Percentiles rank a stretch among this genome's conserved stretches.
Conservation (phyloP, 1,140 invertebrate genomes). For the Ruditapes philippinarum region DNA sequence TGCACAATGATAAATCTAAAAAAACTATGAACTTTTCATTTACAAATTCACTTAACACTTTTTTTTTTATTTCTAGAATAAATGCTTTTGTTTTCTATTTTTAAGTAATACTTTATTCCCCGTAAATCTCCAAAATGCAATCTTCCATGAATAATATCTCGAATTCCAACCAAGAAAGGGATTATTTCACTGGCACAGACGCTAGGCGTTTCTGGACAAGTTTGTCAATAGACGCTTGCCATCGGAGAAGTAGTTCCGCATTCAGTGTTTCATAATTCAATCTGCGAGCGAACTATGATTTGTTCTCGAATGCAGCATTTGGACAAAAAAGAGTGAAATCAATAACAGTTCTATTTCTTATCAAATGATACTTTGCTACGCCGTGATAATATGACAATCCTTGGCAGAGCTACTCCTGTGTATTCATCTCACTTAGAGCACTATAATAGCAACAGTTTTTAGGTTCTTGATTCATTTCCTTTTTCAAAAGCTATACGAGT, state of each 20-base stretch:
- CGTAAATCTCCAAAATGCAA: slow-evolving; percentile 10
- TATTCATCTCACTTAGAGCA: too few relatives aligned
- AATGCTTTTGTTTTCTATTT: too few relatives aligned
- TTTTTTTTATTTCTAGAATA: too few relatives aligned
- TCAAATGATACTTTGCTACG: background rate
- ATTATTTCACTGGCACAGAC: background rate
- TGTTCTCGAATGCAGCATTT: background rate
- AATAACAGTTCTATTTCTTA: background rate
- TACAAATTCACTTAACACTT: too few relatives aligned
- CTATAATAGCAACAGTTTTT: too few relatives aligned
- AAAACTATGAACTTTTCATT: too few relatives aligned
- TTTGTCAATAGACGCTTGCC: slow-evolving; percentile 10
- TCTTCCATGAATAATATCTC: slow-evolving; percentile 31
- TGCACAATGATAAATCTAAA: too few relatives aligned
- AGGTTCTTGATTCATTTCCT: too few relatives aligned
- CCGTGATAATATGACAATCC: background rate
- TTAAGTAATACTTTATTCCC: background rate
- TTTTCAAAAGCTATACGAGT: too few relatives aligned
- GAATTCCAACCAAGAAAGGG: background rate
- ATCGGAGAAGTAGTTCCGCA: slow-evolving; percentile 12
- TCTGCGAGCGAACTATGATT: background rate
- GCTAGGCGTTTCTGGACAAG: background rate
- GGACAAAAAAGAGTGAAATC: background rate
- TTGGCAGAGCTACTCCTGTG: background rate
- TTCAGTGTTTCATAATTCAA: slow-evolving; percentile 37